phyloP scores from a whole-genome alignment of 2,113 vertebrate species.

The Trachemys scripta region DNA sequence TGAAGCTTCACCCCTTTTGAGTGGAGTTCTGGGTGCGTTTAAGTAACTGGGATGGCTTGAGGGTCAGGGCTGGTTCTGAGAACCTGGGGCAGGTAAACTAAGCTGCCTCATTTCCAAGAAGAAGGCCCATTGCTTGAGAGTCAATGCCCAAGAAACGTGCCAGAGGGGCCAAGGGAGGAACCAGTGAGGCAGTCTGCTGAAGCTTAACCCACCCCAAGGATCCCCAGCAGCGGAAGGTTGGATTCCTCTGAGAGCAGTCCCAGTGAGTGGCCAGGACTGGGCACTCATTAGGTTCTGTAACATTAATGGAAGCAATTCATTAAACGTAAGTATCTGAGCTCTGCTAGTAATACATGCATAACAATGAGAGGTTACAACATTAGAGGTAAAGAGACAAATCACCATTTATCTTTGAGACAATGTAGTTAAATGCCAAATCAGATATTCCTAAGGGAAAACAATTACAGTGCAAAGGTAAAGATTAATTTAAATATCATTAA shows the following conservation, averaged over 20 bases:
- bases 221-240: not conserved
- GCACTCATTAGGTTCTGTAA: not conserved
- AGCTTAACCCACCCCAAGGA: not conserved
- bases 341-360: not conserved
- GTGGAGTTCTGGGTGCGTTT: not conserved
- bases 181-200: not conserved
- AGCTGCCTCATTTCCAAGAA: not conserved
- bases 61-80: not conserved
- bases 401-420: not conserved
- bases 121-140: not conserved
- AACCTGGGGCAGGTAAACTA: not conserved
- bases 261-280: not conserved
- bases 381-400: not conserved
- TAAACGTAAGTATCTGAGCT: not conserved
- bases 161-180: not conserved
- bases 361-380: no score
- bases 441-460: not conserved
- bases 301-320: not conserved
- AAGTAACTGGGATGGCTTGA: not conserved
- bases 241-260: not conserved
- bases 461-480: constrained; percentile 6
- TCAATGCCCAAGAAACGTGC: not conserved
- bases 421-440: not conserved
- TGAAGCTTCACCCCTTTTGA: not conserved
- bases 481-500: not conserved